Conservation (phyloP, 2,888 invertebrate species). For the Ganaspis brasiliensis region DNA sequence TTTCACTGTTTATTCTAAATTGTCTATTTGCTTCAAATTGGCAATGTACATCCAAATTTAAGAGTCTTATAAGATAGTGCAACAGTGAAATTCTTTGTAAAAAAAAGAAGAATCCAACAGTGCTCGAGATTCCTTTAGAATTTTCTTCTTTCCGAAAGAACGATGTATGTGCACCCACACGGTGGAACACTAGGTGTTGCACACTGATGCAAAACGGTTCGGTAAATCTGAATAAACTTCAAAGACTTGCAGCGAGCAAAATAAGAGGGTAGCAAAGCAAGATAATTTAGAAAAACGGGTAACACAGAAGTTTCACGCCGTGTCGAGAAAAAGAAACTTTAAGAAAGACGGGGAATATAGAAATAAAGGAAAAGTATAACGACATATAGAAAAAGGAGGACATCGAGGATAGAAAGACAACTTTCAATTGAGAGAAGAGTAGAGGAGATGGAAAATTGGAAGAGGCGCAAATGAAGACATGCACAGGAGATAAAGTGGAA, state of each 20-base stretch:
- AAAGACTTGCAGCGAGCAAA: slow-evolving; percentile 43
- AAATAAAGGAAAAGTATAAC: not conserved
- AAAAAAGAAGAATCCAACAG: slow-evolving; percentile 27
- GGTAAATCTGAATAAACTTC: slow-evolving; percentile 48
- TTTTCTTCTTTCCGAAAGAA: slow-evolving; percentile 15
- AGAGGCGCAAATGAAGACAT: not conserved
- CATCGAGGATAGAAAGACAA: slow-evolving; percentile 29
- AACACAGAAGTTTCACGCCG: slow-evolving; percentile 4
- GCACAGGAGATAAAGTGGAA: not conserved
- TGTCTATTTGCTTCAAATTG: slow-evolving; percentile 18
- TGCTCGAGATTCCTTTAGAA: slow-evolving; percentile 39
- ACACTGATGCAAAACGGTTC: slow-evolving; percentile 36
- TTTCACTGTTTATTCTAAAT: too few relatives aligned
- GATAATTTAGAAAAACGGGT: slow-evolving; percentile 45
- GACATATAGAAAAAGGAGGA: not conserved
- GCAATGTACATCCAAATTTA: slow-evolving; percentile 9
- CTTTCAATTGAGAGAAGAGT: slow-evolving; percentile 51
- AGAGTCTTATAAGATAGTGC: slow-evolving; percentile 3
- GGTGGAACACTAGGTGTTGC: slow-evolving; percentile 2
- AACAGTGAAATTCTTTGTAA: slow-evolving; percentile 11
- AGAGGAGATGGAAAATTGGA: slow-evolving; percentile 6
- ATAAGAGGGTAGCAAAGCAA: slow-evolving; percentile 41
- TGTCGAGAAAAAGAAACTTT: slow-evolving; percentile 4
- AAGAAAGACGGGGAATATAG: not conserved
- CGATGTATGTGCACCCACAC: not conserved